Base-by-base conservation (phyloP, 2,888 invertebrate genomes). In the Pteria penguin region DNA sequence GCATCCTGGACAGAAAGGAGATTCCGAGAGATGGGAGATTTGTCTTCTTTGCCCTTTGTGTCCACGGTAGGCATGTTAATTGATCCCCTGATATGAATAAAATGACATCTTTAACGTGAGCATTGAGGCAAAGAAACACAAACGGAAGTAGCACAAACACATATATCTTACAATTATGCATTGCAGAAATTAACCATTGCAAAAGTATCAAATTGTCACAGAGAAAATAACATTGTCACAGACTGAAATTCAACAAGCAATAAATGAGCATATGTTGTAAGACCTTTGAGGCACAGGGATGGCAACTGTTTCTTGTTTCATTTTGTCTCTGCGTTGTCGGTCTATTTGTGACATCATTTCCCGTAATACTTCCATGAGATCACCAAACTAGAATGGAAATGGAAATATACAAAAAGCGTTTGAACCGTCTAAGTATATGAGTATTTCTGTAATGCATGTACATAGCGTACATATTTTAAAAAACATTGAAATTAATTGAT, bases 251-350 rank as follows among this genome's bases (percentile, higher is more conserved):
- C n/a, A n/a, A n/a, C n/a, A n/a, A n/a, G n/a, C n/a, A n/a, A n/a
- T n/a, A n/a, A n/a, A n/a, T n/a, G n/a, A n/a, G n/a, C n/a, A n/a
- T n/a, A n/a, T n/a, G n/a, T n/a, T n/a, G n/a, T n/a, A n/a, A 8
- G 62, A 88, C 88, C 87, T 83, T 52, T 83, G 84, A 26, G 87
- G 87, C 55, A 87, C 81, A 70, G 86, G 84, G 22, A 84, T 77
- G 32, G 84, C 77, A 8, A 85, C 85, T 2, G 85, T 85, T 71
- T 97, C 97, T 89, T 96, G 92, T 92, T 96, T 97, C 91, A 98
- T 94, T 93, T 97, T 97, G 93, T 96, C 96, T 66, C 97, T 94
- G 90, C 98, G 97, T 90, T 96, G 96, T 84, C 96, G 94, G 87
- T 88, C 91, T 57, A 93, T 92, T 76, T 92, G 91, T 68, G 92